Base-by-base conservation (phyloP, 1,140 invertebrate genomes). In the Tetramorium alpestre region DNA sequence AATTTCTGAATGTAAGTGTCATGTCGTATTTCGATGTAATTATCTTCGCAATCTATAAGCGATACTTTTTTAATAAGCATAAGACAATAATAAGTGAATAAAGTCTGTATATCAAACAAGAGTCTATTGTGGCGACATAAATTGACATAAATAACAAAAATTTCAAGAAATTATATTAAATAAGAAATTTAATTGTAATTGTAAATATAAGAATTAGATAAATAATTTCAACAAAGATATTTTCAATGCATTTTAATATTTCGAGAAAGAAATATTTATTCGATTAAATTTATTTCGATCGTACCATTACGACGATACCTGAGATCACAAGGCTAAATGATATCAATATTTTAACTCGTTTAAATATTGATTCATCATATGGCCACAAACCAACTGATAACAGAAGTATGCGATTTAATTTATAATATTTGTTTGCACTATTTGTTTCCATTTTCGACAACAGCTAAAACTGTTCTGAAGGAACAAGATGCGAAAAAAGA, bases 31-130 rank as follows among this genome's bases (percentile, higher is more conserved):
- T 28, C 16, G 44, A 49, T 18, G 67, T 70, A 13, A 70, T 25
- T 49, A 70, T 70, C 22, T 70, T 70, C 3, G 67, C 25, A 25
- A 70, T 70, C 22, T 70, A 49, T 28, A 28, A 70, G 22, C 13
- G 6, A 47, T 47, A 44, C 13, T 0, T 49, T 49, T 7, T 25
- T 28, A 47, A 10, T 28, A 70, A 65, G 8, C 18, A n/a, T 64
- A 64, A 65, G 13, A 70, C 6, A 49, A 70, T 28, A 1, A 70
- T 49, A 22, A 22, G 22, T 8, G 8, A 49, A 49, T 49, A 70
- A 70, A 22, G 49, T 22, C 11, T 67, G 6, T 65, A n/a, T 41
- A 6, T 41, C 8, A 65, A 65, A 41, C 22, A 67, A 67, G 0
- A 10, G 1, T 10, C 0, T n/a, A 62, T 18, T 64, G 11, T 16